Base-by-base conservation (phyloP, 2,888 invertebrate species). In the Monopis laevigella region DNA sequence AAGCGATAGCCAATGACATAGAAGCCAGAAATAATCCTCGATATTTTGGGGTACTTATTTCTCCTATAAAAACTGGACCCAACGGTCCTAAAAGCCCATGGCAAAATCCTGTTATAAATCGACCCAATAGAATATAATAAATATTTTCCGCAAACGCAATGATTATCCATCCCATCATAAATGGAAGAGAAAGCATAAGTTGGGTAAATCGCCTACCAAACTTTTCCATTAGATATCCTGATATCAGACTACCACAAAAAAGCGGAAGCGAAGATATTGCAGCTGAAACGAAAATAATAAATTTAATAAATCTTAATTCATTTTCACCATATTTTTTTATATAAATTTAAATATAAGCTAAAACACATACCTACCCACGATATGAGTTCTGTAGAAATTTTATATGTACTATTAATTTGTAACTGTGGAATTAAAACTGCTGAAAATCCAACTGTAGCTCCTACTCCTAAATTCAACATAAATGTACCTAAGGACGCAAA, bases 351-450 rank as follows among this genome's bases (percentile, higher is more conserved):
- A n/a, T n/a, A n/a, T n/a, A n/a, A n/a, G n/a, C n/a, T n/a, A n/a
- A n/a, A 51, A 51, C 55, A 71, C 73, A 53, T 73, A 85, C 86
- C 86, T 57, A 87, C 82, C 86, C 86, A 86, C 40, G 86, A 86
- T 32, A 75, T 74, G 59, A 84, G 62, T 50, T 84, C 82, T 7
- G 62, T 60, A 5, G 72, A 74, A 3, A 70, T 56, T 39, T 74
- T 69, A 6, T 71, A 58, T 32, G 60, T 63, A 12, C 71, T 65
- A 5, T 49, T 40, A 46, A 73, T 67, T 46, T 63, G 54, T 14
- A 88, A 58, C 54, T 87, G 87, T 1, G 87, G 86, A 43, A 88
- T 71, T 10, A 87, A 64, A 10, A 87, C 81, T 2, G 87, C 86
- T 2, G 87, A 87, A 52, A 84, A 86, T 0, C 87, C 88, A 1